A percentile compares a stretch with the other conserved stretches of the same genome.
These are phyloP conservation scores for Plumapathes pennacea DNA, from an alignment of 92 coral and sea anemone species.

Conservation along the genomic window DNA sequence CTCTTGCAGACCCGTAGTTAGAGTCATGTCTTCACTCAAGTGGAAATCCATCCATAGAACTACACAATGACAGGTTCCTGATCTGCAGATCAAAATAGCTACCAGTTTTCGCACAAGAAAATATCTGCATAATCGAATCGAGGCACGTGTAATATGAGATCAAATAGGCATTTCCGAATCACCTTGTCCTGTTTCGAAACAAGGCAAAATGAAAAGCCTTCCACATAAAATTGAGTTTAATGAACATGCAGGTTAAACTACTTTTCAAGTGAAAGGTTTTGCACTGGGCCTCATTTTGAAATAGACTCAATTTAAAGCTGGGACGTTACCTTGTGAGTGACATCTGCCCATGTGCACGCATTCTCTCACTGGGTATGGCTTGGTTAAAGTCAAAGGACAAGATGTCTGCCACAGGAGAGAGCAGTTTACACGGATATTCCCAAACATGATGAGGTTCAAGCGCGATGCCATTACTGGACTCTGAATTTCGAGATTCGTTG, in stretches of 20 bases:
- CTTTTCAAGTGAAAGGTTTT: too few species aligned
- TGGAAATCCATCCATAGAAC: constrained; percentile 94
- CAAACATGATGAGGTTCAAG: constrained; percentile 93
- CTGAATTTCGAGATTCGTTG: constrained; percentile 53
- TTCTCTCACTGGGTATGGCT: constrained; percentile 57
- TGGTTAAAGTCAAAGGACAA: constrained; percentile 69
- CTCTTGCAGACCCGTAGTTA: constrained; percentile 79
- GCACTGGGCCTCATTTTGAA: neutral
- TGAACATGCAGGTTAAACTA: too few species aligned
- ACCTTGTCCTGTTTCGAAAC: too few species aligned
- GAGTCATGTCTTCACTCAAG: constrained; percentile 49
- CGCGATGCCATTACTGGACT: constrained; percentile 56
- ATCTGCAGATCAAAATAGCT: constrained; percentile 11
- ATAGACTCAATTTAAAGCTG: neutral
- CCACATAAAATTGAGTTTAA: too few species aligned
- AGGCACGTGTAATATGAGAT: too few species aligned
- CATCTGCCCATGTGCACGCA: constrained; percentile 30
- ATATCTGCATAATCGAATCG: too few species aligned
- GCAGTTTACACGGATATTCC: constrained; percentile 87
- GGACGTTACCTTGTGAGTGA: constrained; percentile 61
- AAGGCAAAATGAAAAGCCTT: too few species aligned
- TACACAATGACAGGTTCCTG: constrained; percentile 70
- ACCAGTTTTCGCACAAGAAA: neutral
- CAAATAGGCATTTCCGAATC: too few species aligned
- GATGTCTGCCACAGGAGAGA: constrained; percentile 58